Evolutionary conservation across 2,888 invertebrate genomes (phyloP).

Genomic region (Aleiodes alternator): DNA sequence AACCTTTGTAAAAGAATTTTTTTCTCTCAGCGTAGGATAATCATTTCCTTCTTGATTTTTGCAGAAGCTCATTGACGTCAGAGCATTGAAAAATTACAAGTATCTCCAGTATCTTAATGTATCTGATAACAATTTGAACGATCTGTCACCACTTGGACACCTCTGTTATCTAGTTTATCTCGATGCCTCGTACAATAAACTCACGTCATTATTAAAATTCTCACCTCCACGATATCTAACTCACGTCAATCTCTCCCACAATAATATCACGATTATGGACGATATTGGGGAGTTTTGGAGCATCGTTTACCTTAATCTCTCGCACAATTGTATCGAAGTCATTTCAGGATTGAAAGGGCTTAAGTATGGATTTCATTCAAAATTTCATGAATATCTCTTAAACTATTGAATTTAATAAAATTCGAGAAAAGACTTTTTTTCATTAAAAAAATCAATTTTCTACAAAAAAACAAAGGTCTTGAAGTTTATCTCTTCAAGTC

Average conservation of each 20-base stretch:
- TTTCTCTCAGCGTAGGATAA: neutral
- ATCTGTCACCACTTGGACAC: constrained; percentile 77
- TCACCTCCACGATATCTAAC: constrained; percentile 80
- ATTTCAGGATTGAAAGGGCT: constrained; percentile 78
- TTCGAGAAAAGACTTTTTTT: no score
- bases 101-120: constrained; percentile 80
- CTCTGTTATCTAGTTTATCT: constrained; percentile 79
- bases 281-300: constrained; percentile 81
- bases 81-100: constrained; percentile 77
- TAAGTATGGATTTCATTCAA: constrained; percentile 70
- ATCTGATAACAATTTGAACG: constrained; percentile 78
- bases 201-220: constrained; percentile 78
- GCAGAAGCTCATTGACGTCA: constrained; percentile 76
- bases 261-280: constrained; percentile 77
- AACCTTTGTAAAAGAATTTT: no score
- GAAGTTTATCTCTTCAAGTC: neutral
- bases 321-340: constrained; percentile 79
- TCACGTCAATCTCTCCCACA: constrained; percentile 79
- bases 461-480: neutral
- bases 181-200: constrained; percentile 78
- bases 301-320: constrained; percentile 79
- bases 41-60: constrained; percentile 48
- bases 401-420: no score
- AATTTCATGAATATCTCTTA: neutral
- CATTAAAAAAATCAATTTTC: no score